A percentile compares a stretch with the other conserved stretches of the same genome.
Evolutionary conservation across 1,140 invertebrate genomes (phyloP).

Genomic region (Drosophila virilis): DNA sequence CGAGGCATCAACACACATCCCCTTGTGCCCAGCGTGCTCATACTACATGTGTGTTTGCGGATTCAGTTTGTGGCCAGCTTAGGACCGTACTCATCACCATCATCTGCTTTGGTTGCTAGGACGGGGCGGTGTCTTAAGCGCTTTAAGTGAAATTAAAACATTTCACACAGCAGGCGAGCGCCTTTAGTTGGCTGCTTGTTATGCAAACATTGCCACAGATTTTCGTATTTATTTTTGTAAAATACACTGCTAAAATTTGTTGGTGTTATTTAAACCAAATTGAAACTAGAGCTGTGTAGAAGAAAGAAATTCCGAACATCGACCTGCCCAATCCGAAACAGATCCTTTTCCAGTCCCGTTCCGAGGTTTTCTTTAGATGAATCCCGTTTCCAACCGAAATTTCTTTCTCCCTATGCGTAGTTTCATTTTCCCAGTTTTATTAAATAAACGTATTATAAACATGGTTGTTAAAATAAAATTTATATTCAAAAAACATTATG

Average conservation of each 20-base stretch:
- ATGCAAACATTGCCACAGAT: conserved; percentile 48
- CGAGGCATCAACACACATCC: conserved; percentile 39
- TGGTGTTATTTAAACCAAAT: neutral
- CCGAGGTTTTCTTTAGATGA: no score
- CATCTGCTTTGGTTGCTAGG: conserved; percentile 53
- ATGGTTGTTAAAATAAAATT: no score
- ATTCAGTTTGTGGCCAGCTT: conserved; percentile 62
- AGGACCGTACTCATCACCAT: conserved; percentile 48
- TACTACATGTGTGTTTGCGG: conserved; percentile 23
- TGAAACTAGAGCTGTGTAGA: neutral
- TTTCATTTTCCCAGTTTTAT: no score
- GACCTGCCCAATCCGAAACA: no score
- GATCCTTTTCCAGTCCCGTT: no score
- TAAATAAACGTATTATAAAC: no score
- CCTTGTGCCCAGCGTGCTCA: neutral
- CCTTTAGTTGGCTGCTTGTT: conserved; percentile 32
- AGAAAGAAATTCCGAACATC: neutral
- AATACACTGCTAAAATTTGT: conserved; percentile 20
- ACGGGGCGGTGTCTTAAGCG: conserved; percentile 66
- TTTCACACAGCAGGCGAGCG: conserved; percentile 57
- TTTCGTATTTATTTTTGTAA: conserved; percentile 42
- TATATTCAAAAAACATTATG: no score
- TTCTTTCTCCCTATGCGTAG: no score
- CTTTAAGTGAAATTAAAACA: conserved; percentile 77
- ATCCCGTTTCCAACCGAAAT: no score